Conservation (phyloP, 2,797 vertebrate genomes). For the Coreius guichenoti region DNA sequence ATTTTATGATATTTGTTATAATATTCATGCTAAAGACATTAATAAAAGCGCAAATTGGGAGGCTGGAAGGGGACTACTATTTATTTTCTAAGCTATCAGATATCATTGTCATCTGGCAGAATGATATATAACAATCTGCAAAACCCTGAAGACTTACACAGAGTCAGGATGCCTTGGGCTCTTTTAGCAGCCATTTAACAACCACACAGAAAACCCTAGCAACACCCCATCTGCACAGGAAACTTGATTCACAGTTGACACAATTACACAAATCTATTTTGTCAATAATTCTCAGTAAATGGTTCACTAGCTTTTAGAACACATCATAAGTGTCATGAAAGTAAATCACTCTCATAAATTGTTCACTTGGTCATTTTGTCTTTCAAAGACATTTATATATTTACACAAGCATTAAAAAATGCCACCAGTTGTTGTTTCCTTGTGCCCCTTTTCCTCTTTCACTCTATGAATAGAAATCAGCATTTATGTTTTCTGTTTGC, state of each 20-base stretch:
- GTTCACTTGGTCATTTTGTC: background rate
- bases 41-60: background rate
- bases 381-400: slow-evolving; percentile 3
- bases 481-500: slow-evolving; percentile 49
- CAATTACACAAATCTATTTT: background rate
- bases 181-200: background rate
- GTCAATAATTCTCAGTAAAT: background rate
- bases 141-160: background rate
- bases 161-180: background rate
- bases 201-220: background rate
- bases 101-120: background rate
- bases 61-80: background rate
- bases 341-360: background rate
- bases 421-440: slow-evolving; percentile 29
- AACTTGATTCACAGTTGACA: background rate
- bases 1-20: background rate
- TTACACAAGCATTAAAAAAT: slow-evolving; percentile 27
- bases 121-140: background rate
- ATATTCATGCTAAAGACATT: background rate
- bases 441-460: slow-evolving; percentile 30
- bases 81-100: background rate
- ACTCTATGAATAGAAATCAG: slow-evolving; percentile 47
- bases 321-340: background rate
- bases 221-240: background rate
- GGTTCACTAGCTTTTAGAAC: background rate